A percentile compares a stretch with the other conserved stretches of the same genome.
These are phyloP conservation scores for Oxygymnocypris stewartii DNA, from an alignment of 2,113 vertebrate species.

Conservation along the genomic window DNA sequence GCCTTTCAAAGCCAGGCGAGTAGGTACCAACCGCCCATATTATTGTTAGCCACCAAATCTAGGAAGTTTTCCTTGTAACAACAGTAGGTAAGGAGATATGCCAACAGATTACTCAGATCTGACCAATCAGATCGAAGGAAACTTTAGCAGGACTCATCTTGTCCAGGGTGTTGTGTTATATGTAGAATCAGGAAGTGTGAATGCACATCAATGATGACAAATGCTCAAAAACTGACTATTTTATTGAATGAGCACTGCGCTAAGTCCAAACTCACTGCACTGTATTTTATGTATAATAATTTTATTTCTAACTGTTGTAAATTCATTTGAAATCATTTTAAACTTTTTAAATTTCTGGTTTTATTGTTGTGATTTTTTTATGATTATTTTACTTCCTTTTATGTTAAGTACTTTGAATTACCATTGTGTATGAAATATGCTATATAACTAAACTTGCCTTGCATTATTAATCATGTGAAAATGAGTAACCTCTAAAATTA, in stretches of 20 bases:
- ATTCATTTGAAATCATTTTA: no score
- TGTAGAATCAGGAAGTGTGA: not conserved
- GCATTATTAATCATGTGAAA: not conserved
- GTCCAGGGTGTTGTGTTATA: not conserved
- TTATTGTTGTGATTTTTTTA: no score
- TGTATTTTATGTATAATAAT: no score
- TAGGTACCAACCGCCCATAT: not conserved
- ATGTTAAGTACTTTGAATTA: no score
- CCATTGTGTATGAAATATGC: no score
- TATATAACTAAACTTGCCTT: no score
- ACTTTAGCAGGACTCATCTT: conserved; percentile 17
- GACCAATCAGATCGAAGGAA: not conserved
- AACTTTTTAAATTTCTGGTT: no score
- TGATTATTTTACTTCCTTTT: no score
- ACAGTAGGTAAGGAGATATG: not conserved
- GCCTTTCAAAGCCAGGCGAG: not conserved
- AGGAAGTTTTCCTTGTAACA: not conserved
- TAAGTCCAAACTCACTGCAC: no score
- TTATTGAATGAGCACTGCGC: not conserved
- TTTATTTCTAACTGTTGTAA: no score
- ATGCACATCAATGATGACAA: not conserved
- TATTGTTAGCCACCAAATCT: not conserved
- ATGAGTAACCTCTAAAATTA: not conserved
- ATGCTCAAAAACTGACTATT: not conserved
- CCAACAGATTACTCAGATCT: not conserved